Evolutionary conservation across 2,113 vertebrate species (phyloP).

Genomic region (Phrynosoma blainvillii): DNA sequence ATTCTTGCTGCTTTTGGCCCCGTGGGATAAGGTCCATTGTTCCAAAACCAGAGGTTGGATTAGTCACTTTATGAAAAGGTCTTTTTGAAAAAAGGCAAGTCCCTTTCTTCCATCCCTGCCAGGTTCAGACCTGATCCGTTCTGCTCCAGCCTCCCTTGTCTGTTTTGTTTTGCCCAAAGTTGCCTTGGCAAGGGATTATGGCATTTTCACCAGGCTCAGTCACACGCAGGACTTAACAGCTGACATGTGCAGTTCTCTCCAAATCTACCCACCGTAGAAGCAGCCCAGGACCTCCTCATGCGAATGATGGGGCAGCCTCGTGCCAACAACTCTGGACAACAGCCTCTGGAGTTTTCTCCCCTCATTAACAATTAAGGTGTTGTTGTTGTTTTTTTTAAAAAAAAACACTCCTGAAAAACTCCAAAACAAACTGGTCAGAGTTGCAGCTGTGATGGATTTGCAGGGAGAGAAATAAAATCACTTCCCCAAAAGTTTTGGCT

Average conservation of each 20-base stretch:
- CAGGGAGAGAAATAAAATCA: too few species aligned
- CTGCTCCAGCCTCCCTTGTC: neutral
- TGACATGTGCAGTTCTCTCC: neutral
- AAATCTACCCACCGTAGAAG: neutral
- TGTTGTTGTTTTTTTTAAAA: too few species aligned
- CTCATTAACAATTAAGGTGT: neutral
- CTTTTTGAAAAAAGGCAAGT: neutral
- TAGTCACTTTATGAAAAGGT: neutral
- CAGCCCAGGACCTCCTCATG: accelerated
- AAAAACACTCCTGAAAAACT: too few species aligned
- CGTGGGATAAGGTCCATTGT: too few species aligned
- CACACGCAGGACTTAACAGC: neutral
- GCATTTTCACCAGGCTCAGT: neutral
- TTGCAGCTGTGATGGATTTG: too few species aligned
- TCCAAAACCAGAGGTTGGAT: neutral
- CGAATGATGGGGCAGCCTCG: neutral
- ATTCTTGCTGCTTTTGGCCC: too few species aligned
- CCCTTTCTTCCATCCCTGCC: neutral
- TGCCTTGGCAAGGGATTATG: accelerated
- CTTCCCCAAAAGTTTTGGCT: neutral
- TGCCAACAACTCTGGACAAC: neutral
- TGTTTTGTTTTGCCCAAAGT: neutral
- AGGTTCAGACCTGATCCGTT: neutral
- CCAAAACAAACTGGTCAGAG: neutral
- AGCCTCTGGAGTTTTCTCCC: neutral